Evolutionary conservation across 35 echinoderm and acorn worm species (phyloP), one percentile per base, ranked within the genome.

Genomic region (Apostichopus californicus): DNA sequence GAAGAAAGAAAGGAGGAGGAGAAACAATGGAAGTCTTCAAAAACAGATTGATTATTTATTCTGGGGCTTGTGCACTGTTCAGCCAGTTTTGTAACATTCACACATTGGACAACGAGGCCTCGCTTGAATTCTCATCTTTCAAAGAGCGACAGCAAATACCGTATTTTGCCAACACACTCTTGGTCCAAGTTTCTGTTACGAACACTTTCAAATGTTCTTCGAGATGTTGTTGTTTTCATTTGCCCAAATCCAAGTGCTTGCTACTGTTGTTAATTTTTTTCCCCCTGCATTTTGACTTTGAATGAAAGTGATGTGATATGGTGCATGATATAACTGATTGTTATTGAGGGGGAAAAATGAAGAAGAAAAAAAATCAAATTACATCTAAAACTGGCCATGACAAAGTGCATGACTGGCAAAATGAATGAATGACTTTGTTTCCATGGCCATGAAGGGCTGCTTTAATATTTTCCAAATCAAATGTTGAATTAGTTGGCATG

Each of bases 71-170:
- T 54, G 86, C 68, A 89, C 72, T 65, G 64, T 66, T 89, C 86
- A 9, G 72, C 46, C 86, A 89, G 86, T 63, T 66, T 66, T 89
- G 63, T 13, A 89, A 73, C 64, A 23, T 89, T 89, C 86, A 89
- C 86, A 53, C 86, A 89, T 89, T 89, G 86, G 86, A 73, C 86
- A 55, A 75, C 86, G 64, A 89, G 34, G 21, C 86, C 86, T 89
- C 72, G 86, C 59, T 87, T 8, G 57, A 73, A n/a, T 61, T 66
- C 21, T 18, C 71, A 75, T n/a, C 71, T 7, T 18, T 68, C 64
- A 68, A 68, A 68, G 34, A 46, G 11, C 18, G 8, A 68, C 64
- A 68, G 18, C 64, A 68, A 11, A 11, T 68, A 22, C 71, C 71
- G 15, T 4, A 7, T 18, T 18, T 75, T 22, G 71, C 7, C 13